Conservation (phyloP, 2,113 vertebrate species). For the Charadrius vociferus region DNA sequence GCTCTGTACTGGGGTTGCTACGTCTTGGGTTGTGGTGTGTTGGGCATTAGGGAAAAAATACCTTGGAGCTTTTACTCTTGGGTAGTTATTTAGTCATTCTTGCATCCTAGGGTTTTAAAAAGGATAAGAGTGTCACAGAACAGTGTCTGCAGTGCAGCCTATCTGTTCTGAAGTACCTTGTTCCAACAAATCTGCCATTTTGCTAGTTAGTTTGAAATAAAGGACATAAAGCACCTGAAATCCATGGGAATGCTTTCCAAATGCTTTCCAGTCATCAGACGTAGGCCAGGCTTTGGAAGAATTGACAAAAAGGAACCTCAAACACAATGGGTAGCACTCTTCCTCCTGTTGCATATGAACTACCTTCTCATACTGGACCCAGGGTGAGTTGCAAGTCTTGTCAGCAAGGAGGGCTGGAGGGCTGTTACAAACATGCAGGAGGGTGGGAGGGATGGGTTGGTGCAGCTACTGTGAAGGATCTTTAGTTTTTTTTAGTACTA, state of each 20-base stretch:
- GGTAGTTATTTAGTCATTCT: background rate
- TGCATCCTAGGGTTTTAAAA: background rate
- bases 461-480: background rate
- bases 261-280: background rate
- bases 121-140: background rate
- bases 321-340: rapidly evolving
- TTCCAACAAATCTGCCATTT: background rate
- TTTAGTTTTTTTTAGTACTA: background rate
- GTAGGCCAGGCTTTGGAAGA: background rate
- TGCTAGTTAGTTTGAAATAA: background rate
- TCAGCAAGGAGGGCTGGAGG: background rate
- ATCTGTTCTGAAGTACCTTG: background rate
- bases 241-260: background rate
- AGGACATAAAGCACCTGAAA: background rate
- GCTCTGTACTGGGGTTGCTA: background rate
- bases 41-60: background rate
- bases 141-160: background rate
- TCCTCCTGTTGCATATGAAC: background rate
- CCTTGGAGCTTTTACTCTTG: background rate
- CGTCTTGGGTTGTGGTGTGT: background rate
- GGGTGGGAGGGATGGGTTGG: background rate
- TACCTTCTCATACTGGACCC: background rate
- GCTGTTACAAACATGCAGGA: background rate
- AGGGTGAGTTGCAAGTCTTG: background rate
- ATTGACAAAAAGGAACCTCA: background rate